These are phyloP conservation scores for Macquaria australasica DNA, from an alignment of 2,113 vertebrate species.

Conservation along the genomic window DNA sequence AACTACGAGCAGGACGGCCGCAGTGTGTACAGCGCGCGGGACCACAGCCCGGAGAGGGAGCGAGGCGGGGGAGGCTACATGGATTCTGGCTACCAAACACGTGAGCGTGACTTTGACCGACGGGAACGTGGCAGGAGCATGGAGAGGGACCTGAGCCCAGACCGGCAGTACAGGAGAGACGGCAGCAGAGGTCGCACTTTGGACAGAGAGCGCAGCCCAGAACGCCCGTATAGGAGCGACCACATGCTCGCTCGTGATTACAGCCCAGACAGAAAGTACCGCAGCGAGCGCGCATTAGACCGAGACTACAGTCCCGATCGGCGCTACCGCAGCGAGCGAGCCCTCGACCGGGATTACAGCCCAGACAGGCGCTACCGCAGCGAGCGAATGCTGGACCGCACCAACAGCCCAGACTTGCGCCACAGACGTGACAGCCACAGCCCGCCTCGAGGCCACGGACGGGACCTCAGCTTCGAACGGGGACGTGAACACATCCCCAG, in stretches of 20 bases:
- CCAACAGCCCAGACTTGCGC: constrained; percentile 76
- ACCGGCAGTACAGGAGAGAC: constrained; percentile 84
- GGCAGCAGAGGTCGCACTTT: constrained; percentile 86
- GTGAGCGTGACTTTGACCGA: constrained; percentile 79
- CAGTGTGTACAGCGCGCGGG: constrained; percentile 89
- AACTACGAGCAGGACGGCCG: constrained; percentile 84
- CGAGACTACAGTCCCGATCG: constrained; percentile 81
- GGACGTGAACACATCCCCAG: constrained; percentile 50
- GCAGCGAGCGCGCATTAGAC: constrained; percentile 82
- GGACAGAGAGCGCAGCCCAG: constrained; percentile 84
- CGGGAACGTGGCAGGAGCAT: constrained; percentile 72
- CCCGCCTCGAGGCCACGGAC: constrained; percentile 74
- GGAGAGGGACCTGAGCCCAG: constrained; percentile 84
- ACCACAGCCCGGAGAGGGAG: constrained; percentile 77
- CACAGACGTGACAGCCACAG: constrained; percentile 58
- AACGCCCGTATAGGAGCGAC: constrained; percentile 75
- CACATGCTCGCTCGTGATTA: constrained; percentile 76
- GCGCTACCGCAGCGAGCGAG: constrained; percentile 83
- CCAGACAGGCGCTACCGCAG: constrained; percentile 80
- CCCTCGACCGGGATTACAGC: constrained; percentile 83
- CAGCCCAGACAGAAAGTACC: constrained; percentile 80
- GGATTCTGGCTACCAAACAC: constrained; percentile 80
- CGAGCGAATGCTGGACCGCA: constrained; percentile 83
- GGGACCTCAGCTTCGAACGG: constrained; percentile 62
- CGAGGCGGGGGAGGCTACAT: constrained; percentile 71